phyloP scores from a whole-genome alignment of 1,140 invertebrate species.

The Pseudomyrmex gracilis region DNA sequence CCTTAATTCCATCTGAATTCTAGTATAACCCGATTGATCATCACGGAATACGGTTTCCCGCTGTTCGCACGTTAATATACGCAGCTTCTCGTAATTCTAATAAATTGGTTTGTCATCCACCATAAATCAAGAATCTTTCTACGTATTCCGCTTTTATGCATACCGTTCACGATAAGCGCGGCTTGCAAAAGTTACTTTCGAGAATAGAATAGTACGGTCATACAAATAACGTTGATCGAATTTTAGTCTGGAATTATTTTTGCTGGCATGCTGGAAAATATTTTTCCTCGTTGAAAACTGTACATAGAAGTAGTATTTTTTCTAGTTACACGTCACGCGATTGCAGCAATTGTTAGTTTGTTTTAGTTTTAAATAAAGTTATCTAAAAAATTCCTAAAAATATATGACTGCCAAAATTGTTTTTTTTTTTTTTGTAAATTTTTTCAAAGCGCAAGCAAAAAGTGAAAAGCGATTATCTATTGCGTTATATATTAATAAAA shows the following conservation, averaged over 20 bases:
- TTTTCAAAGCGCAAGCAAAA: neutral
- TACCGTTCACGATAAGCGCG: constrained; percentile 1
- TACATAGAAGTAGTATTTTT: constrained; percentile 24
- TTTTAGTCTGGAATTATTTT: constrained; percentile 5
- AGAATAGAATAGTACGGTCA: constrained; percentile 24
- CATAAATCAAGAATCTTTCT: constrained; percentile 70
- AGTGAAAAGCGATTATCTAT: no score
- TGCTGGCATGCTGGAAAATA: constrained; percentile 1
- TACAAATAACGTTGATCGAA: constrained; percentile 33
- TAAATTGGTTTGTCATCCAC: constrained; percentile 71
- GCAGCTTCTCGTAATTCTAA: constrained; percentile 76
- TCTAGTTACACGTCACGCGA: neutral
- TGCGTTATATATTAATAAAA: neutral
- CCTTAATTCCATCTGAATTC: constrained; percentile 65
- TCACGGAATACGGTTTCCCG: constrained; percentile 65
- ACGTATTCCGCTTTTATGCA: constrained; percentile 30
- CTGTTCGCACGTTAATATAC: constrained; percentile 56
- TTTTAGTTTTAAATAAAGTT: no score
- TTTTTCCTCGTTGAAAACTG: neutral
- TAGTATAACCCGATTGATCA: constrained; percentile 54
- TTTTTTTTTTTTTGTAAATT: neutral
- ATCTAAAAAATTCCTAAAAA: no score
- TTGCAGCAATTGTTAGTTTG: neutral
- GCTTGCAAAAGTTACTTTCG: constrained; percentile 41
- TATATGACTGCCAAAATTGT: neutral